Percentiles rank a stretch among this genome's conserved stretches.
Evolutionary conservation across 2,113 vertebrate species (phyloP).

Genomic region (Nesoenas mayeri): DNA sequence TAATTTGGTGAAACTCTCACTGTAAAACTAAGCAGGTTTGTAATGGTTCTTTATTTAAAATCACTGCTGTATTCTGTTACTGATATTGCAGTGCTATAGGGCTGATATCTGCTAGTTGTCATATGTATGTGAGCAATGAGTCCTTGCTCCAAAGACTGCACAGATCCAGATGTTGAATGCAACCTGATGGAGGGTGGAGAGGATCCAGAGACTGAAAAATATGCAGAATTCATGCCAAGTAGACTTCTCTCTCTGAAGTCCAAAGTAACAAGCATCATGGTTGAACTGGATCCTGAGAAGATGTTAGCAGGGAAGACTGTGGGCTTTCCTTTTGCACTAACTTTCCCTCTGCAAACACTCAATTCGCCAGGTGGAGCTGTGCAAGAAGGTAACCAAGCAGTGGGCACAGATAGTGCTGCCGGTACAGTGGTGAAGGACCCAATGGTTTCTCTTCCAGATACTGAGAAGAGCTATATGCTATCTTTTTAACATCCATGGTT

Average conservation of each 20-base stretch:
- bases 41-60: neutral
- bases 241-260: neutral
- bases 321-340: neutral
- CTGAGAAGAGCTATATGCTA: neutral
- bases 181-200: neutral
- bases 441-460: neutral
- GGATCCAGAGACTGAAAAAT: neutral
- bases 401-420: neutral
- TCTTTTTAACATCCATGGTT: neutral
- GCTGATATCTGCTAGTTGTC: neutral
- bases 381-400: neutral
- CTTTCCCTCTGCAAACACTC: neutral
- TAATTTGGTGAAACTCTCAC: neutral
- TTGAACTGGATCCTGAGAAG: neutral
- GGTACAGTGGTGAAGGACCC: neutral
- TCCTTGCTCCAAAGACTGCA: neutral
- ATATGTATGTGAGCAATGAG: neutral
- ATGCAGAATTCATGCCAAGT: neutral
- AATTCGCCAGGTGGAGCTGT: neutral
- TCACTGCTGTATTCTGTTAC: neutral
- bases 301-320: neutral
- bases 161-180: neutral
- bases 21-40: neutral
- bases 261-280: neutral
- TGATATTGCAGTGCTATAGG: neutral